phyloP scores from a whole-genome alignment of 2,888 invertebrate genomes.

The Zeuzera pyrina region DNA sequence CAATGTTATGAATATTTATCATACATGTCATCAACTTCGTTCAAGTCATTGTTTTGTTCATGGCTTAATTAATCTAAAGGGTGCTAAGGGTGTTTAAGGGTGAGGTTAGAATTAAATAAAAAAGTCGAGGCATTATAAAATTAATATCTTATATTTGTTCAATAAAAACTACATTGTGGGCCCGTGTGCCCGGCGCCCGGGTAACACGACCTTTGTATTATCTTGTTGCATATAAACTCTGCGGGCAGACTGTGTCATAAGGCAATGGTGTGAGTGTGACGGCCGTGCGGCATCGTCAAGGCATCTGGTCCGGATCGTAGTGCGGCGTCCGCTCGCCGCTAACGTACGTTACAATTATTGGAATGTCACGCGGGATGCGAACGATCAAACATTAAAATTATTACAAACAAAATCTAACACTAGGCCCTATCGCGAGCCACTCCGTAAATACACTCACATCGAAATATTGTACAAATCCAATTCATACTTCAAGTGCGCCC shows the following conservation, averaged over 20 bases:
- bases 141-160: constrained; percentile 74
- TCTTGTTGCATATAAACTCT: constrained; percentile 72
- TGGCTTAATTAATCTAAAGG: too few relatives aligned
- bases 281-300: constrained; percentile 41
- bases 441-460: constrained; percentile 46
- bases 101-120: constrained; percentile 36
- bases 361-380: constrained; percentile 70
- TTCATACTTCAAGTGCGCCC: constrained; percentile 30
- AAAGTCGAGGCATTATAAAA: constrained; percentile 69
- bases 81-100: not conserved
- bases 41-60: too few relatives aligned
- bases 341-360: constrained; percentile 51
- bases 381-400: constrained; percentile 50
- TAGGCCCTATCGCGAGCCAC: constrained; percentile 41
- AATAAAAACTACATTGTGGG: constrained; percentile 73
- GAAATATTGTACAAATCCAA: constrained; percentile 56
- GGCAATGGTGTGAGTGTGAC: constrained; percentile 63
- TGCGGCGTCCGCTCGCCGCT: constrained; percentile 26
- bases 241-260: constrained; percentile 73
- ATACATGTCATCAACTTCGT: too few relatives aligned
- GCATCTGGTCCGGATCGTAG: constrained; percentile 40
- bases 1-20: too few relatives aligned
- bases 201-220: constrained; percentile 73
- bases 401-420: constrained; percentile 58
- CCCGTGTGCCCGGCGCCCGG: constrained; percentile 70